Evolutionary conservation across 2,113 vertebrate species (phyloP), one percentile per base, ranked within the genome.

Genomic region (Alethe diademata): DNA sequence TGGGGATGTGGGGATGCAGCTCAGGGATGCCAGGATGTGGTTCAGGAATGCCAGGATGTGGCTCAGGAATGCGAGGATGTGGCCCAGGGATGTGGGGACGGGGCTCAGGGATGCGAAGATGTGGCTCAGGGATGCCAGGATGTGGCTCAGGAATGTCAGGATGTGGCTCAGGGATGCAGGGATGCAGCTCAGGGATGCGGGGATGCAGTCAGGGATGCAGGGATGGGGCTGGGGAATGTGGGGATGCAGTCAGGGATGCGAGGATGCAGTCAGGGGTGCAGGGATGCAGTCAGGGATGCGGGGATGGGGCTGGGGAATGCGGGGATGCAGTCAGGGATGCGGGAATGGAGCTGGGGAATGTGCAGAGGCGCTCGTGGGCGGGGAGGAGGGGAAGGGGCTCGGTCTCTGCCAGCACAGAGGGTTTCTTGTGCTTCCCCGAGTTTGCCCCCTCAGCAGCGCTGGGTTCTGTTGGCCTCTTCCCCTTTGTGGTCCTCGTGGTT

Each of bases 301-400:
- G 38, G 18, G 29, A 45, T 65, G 38, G 6, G 3, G 62, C 4
- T 47, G 25, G 3, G 36, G 20, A 3, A 31, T 31, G 19, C 1
- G 2, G 48, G 14, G 4, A 43, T 35, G 35, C 35, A 35, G 35
- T 33, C 19, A 3, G 67, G n/a, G 23, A 38, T 36, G 14, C 0
- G 0, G 40, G n/a, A 13, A 53, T 25, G 16, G 5, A 2, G 35
- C 1, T 33, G 1, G 20, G 56, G 57, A 9, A 38, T 19, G 56
- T 29, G 26, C 43, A 22, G 56, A 50, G 61, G 29, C 1, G 0
- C 50, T 25, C 1, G 0, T 6, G 0, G 23, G 6, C 0, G 0
- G 29, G 33, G 8, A 70, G 12, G 10, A 16, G 40, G 11, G 35
- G 53, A 33, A 12, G 0, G 1, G 19, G 6, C 35, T 38, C 9